Base-by-base conservation (phyloP, 92 coral and sea anemone genomes). In the Actinostola sp. region DNA sequence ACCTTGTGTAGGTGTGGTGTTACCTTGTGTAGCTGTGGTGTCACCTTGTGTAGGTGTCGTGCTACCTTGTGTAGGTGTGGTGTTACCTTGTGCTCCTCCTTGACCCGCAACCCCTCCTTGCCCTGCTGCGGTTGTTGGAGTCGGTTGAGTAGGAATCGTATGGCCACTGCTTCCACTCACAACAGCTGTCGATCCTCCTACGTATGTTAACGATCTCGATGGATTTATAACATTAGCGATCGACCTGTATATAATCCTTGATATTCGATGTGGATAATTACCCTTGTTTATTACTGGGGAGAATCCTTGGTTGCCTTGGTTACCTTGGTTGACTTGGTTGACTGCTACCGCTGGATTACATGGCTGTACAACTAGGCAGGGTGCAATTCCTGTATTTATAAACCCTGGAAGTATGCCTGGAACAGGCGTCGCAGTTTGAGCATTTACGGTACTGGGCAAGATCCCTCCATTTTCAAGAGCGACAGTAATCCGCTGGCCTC, bases 381-480 rank as follows among this genome's bases (percentile, higher is more conserved):
- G 12, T 20, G 2, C 31, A 16, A 2, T 20, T 16, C 28, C 59
- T 16, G 63, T 19, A 30, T 19, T 19, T 1, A 57, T 57, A 8
- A 0, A 19, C 8, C 63, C 63, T 3, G 63, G 7, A 1, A 2
- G 63, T 57, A 57, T 12, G 1, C 39, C 39, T 12, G 21, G 0
- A 25, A 17, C 39, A 3, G 39, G 38, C 21, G 63, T 57, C 1
- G 63, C 63, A 7, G 19, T 6, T 12, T 27, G 38, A 11, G 35
- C 63, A 26, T 30, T 30, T 9, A 29, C 44, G 0, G 81, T 29
- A 24, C 43, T 26, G n/a, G 71, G 71, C 14, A 32, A 29, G 24
- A 73, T 46, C 39, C 79, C 79, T 17, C 69, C 79, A 33, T 73
- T 59, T 35, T 34, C 43, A 11, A 73, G 61, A 43, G 79, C 67